These are phyloP conservation scores for Poeciliopsis occidentalis DNA, from an alignment of 2,113 vertebrate genomes.

Conservation along the genomic window DNA sequence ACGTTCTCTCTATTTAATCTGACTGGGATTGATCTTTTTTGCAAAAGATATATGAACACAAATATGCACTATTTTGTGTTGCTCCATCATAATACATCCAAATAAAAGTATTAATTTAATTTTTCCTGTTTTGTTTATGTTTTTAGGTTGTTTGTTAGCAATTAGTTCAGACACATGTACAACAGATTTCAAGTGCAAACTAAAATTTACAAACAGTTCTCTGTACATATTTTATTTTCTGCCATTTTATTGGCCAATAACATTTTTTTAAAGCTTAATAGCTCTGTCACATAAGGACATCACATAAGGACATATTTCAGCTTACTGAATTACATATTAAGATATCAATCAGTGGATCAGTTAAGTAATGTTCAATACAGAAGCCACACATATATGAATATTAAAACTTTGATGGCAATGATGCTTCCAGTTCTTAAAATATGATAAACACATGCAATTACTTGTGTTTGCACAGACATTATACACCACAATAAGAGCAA, in stretches of 20 bases:
- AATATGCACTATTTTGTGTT: not conserved
- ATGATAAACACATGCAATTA: not conserved
- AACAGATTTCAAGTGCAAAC: conserved; percentile 4
- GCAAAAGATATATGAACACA: not conserved
- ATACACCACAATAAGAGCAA: conserved; percentile 3
- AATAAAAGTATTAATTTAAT: not conserved
- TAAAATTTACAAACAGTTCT: conserved; percentile 14
- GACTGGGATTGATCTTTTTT: not conserved
- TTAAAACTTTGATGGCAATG: not conserved
- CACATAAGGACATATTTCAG: too few relatives aligned
- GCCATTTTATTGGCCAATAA: conserved; percentile 18
- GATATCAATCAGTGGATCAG: not conserved
- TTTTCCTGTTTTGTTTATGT: not conserved
- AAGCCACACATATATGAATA: not conserved
- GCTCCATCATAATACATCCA: too few relatives aligned
- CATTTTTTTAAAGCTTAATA: not conserved
- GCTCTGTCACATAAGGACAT: too few relatives aligned
- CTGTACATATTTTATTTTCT: conserved; percentile 6
- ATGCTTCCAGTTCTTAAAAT: not conserved
- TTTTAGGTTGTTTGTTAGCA: not conserved
- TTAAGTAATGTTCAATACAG: not conserved
- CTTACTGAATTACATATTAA: conserved; percentile 8
- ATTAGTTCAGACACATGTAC: conserved; percentile 12
- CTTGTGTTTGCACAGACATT: not conserved
- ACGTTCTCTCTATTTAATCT: not conserved